These are phyloP conservation scores for Clarias fuscus DNA, from an alignment of 2,797 vertebrate species.

Conservation along the genomic window DNA sequence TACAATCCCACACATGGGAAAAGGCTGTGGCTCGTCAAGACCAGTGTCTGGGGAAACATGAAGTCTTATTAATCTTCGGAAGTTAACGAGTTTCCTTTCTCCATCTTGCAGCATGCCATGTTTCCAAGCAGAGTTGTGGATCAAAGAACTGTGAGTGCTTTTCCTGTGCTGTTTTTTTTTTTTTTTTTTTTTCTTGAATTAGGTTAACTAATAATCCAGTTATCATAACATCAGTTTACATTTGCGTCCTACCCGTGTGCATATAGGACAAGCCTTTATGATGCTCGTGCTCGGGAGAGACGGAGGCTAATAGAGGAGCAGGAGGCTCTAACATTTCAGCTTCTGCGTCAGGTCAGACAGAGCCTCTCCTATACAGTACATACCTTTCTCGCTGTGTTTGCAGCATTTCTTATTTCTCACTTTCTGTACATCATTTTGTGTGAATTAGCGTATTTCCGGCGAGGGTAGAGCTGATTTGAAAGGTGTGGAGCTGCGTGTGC, in stretches of 20 bases:
- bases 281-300: slow-evolving; percentile 89
- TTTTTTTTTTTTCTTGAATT: not conserved
- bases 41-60: not conserved
- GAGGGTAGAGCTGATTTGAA: slow-evolving; percentile 71
- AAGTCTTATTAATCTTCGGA: not conserved
- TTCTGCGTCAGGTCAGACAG: slow-evolving; percentile 83
- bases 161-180: not conserved
- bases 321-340: slow-evolving; percentile 81
- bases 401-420: not conserved
- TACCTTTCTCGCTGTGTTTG: not conserved
- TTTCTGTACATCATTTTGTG: not conserved
- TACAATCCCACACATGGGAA: not conserved
- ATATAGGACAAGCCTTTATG: slow-evolving; percentile 89
- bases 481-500: slow-evolving; percentile 82
- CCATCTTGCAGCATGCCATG: slow-evolving; percentile 75
- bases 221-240: not conserved
- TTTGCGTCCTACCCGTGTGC: not conserved
- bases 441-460: slow-evolving; percentile 78
- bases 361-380: not conserved
- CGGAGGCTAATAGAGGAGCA: slow-evolving; percentile 89
- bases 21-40: not conserved
- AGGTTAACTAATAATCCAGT: not conserved
- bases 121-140: slow-evolving; percentile 94
- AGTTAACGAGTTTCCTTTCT: not conserved
- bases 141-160: slow-evolving; percentile 93